These are phyloP conservation scores for Philonicus albiceps DNA, from an alignment of 2,888 invertebrate genomes.

Conservation along the genomic window DNA sequence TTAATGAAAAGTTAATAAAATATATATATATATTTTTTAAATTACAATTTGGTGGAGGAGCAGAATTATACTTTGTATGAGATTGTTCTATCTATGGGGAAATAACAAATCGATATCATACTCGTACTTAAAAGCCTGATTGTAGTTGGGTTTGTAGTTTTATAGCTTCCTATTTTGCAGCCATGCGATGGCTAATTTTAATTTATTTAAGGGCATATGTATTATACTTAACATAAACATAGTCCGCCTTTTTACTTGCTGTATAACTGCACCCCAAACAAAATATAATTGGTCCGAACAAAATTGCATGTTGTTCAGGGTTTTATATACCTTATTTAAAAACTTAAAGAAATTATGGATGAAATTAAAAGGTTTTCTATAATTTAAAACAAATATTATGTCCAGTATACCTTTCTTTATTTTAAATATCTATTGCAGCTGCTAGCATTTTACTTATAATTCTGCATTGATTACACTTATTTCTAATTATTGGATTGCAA, in stretches of 20 bases:
- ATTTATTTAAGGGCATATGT: neutral
- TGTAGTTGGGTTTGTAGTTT: neutral
- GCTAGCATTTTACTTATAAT: neutral
- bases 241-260: neutral
- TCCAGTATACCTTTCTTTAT: too few relatives aligned
- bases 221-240: neutral
- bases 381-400: neutral
- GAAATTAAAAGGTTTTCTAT: neutral
- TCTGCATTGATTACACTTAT: neutral
- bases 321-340: neutral
- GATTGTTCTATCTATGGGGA: neutral
- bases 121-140: too few relatives aligned
- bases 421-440: neutral
- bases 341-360: neutral
- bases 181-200: neutral
- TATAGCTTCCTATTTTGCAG: neutral
- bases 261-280: neutral
- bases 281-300: neutral
- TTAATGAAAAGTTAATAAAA: neutral
- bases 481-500: neutral
- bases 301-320: neutral
- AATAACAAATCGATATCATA: neutral
- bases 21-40: neutral
- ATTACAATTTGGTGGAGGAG: neutral
- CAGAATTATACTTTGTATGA: neutral